These are phyloP conservation scores for Pollenia angustigena DNA, from an alignment of 2,888 invertebrate genomes.

Conservation along the genomic window DNA sequence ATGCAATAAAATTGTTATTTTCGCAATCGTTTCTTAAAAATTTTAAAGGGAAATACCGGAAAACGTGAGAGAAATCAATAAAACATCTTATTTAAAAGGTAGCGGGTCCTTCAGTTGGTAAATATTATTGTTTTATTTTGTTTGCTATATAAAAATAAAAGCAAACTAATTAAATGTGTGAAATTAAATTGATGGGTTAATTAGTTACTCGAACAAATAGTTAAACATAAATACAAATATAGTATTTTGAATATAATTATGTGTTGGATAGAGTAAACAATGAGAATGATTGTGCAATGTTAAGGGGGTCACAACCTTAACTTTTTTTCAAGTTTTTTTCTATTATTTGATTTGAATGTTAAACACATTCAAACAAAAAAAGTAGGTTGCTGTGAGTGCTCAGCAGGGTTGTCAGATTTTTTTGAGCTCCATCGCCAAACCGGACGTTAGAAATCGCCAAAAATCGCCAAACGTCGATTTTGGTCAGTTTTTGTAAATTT, in stretches of 20 bases:
- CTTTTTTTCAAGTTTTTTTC: constrained; percentile 34
- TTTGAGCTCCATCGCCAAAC: too few relatives aligned
- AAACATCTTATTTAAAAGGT: constrained; percentile 2
- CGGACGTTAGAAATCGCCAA: too few relatives aligned
- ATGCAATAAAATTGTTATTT: constrained; percentile 39
- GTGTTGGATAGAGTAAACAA: constrained; percentile 43
- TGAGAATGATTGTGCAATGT: constrained; percentile 59
- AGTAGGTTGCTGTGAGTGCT: constrained; percentile 10
- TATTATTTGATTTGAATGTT: neutral
- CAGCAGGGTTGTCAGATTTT: too few relatives aligned
- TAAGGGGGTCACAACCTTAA: constrained; percentile 60
- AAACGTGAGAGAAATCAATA: constrained; percentile 60
- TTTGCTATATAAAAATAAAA: neutral
- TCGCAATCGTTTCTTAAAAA: constrained; percentile 14
- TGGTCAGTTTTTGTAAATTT: too few relatives aligned
- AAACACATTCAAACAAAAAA: neutral
- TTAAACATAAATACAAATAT: neutral
- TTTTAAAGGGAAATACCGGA: constrained; percentile 5
- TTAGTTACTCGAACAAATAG: neutral
- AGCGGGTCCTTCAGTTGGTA: constrained; percentile 41
- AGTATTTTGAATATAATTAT: constrained; percentile 21
- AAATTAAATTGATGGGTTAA: constrained; percentile 2
- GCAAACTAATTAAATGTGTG: neutral
- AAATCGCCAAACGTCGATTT: too few relatives aligned
- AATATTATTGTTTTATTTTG: constrained; percentile 48